Evolutionary conservation across 2,113 vertebrate species (phyloP).

Genomic region (Rhabdomys dilectus): DNA sequence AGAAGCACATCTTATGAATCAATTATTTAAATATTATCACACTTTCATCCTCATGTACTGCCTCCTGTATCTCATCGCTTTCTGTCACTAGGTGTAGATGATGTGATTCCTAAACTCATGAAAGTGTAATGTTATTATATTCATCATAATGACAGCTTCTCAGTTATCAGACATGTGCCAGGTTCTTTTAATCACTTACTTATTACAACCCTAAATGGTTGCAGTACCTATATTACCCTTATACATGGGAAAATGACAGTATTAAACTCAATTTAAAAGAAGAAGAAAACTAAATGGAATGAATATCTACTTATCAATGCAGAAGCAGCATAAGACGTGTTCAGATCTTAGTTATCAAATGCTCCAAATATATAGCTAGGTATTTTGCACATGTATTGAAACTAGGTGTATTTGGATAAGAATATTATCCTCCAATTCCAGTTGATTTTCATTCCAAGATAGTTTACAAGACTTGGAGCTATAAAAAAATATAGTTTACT

Average conservation of each 20-base stretch:
- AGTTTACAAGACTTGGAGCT: not conserved
- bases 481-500: not conserved
- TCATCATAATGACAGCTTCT: not conserved
- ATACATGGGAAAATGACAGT: not conserved
- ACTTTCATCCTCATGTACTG: constrained; percentile 43
- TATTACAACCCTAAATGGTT: not conserved
- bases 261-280: not conserved
- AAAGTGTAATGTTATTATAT: constrained; percentile 35
- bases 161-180: not conserved
- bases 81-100: not conserved
- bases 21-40: constrained; percentile 19
- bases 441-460: not conserved
- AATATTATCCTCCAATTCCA: not conserved
- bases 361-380: not conserved
- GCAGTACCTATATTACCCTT: not conserved
- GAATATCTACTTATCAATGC: not conserved
- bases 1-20: not conserved
- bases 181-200: not conserved
- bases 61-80: not conserved
- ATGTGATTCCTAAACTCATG: constrained; percentile 22
- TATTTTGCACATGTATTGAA: not conserved
- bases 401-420: not conserved
- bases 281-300: not conserved
- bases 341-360: not conserved
- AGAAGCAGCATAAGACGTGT: not conserved